Evolutionary conservation across 2,888 invertebrate genomes (phyloP).

Genomic region (Alloplasta piceator): DNA sequence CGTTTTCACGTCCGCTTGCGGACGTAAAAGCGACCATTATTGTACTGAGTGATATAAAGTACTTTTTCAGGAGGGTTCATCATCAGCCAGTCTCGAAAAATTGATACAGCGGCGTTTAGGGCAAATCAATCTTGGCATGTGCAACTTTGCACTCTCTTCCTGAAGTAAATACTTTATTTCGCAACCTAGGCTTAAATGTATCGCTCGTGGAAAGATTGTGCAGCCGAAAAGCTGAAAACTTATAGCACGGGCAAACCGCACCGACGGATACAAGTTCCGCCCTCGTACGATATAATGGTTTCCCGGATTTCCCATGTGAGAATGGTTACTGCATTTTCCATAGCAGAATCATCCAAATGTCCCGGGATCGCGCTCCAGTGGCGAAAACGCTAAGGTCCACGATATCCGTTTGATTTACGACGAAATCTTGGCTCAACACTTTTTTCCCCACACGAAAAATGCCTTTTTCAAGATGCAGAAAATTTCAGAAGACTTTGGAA

Average conservation of each 20-base stretch:
- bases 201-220: no score
- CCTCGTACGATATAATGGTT: slow-evolving; percentile 65
- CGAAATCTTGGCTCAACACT: not conserved
- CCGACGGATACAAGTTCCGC: slow-evolving; percentile 21
- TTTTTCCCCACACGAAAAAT: not conserved
- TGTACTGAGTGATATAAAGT: no score
- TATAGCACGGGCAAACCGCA: slow-evolving; percentile 12
- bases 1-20: no score
- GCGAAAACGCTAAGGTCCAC: slow-evolving; percentile 19
- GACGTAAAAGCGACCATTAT: no score
- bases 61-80: no score
- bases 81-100: no score
- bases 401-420: slow-evolving; percentile 61
- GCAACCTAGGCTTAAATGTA: not conserved
- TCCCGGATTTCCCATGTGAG: slow-evolving; percentile 69
- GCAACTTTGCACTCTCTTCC: no score
- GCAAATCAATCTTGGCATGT: no score
- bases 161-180: slow-evolving; percentile 35
- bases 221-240: slow-evolving; percentile 15
- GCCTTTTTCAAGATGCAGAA: no score
- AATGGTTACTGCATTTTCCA: slow-evolving; percentile 64
- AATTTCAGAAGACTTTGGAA: no score
- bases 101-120: no score
- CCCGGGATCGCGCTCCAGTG: slow-evolving; percentile 24
- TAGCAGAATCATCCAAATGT: slow-evolving; percentile 42